Percentiles rank a stretch among this genome's conserved stretches.
phyloP scores from a whole-genome alignment of 2,888 invertebrate genomes.

The Lasioglossum oenotherae region DNA sequence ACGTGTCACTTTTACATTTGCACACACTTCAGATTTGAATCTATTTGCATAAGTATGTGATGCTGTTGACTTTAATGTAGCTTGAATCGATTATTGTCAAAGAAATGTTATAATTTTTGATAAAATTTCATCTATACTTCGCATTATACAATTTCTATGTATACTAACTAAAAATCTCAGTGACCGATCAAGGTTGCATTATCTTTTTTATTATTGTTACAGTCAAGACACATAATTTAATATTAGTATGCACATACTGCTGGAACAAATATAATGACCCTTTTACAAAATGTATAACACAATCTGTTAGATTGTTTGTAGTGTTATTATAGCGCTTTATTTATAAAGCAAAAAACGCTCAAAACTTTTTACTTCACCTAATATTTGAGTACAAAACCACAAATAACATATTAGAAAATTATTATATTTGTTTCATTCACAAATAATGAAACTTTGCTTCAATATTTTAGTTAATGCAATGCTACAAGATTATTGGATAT shows the following conservation, averaged over 20 bases:
- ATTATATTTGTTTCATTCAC: conserved; percentile 15
- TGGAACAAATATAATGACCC: conserved; percentile 6
- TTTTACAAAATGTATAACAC: not conserved
- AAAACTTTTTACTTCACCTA: too few species aligned
- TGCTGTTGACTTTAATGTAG: conserved; percentile 12
- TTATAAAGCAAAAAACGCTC: too few species aligned
- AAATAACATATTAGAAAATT: not conserved
- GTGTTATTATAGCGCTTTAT: too few species aligned
- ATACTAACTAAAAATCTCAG: not conserved
- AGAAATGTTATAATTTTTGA: not conserved
- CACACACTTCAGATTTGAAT: conserved; percentile 50
- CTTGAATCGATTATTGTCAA: conserved; percentile 28
- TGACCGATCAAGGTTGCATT: conserved; percentile 24
- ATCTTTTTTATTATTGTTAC: conserved; percentile 12
- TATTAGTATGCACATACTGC: conserved; percentile 14
- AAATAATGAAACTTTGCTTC: conserved; percentile 11
- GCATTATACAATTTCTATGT: not conserved
- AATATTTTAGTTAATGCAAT: conserved; percentile 14
- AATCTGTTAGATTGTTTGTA: not conserved
- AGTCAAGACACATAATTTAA: conserved; percentile 13
- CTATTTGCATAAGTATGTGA: conserved; percentile 29
- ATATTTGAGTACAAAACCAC: not conserved
- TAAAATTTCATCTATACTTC: not conserved
- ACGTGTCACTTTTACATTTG: conserved; percentile 50
- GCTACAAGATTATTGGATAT: not conserved